Base-by-base conservation (phyloP, 2,797 vertebrate species). In the Anolis apletophallus region DNA sequence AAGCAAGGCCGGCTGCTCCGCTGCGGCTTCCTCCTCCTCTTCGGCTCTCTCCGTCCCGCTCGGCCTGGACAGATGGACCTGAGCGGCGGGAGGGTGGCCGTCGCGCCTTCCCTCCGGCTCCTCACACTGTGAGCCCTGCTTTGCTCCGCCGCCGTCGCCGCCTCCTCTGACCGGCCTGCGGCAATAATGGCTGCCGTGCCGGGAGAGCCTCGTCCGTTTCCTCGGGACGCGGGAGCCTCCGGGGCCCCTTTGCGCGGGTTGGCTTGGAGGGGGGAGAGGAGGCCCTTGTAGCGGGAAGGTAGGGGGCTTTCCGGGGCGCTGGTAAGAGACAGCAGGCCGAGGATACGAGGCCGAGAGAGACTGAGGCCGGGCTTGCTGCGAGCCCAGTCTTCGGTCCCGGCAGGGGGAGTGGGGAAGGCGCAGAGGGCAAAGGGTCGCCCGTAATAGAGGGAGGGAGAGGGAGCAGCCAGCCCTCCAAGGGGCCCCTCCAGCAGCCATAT, bases 101-200 rank as follows among this genome's bases (percentile, higher is more conserved):
- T 46, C 1, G 46, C 46, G 46, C 46, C 46, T 8, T 46, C 46
- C 46, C 46, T 46, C 46, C 46, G 46, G 46, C 46, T 6, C 46
- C 46, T 46, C 5, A 95, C 96, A 96, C 96, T 95, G 96, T 97
- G 96, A 97, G 91, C 94, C 94, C 95, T 93, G 95, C 92, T 94
- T 93, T 94, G 96, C 97, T 97, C 97, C 92, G 50, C 5, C 36
- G n/a, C 26, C 97, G 97, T 97, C 92, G 50, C 5, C 36, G n/a
- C 26, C 2, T 95, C 96, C 98, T 10, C 61, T 29, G 57, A 17
- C 57, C 17, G 0, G 61, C 61, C 61, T 29, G 61, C 61, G 29
- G 61, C 61, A 64, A 64, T 64, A 64, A 64, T 64, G 61, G 29
- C 61, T 26, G 10, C 26, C 9, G 26, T 64, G 61, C 61, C 61